Percentiles rank a stretch among this genome's conserved stretches.
phyloP scores from a whole-genome alignment of 2,797 vertebrate species.

The Enteromius radiatus region DNA sequence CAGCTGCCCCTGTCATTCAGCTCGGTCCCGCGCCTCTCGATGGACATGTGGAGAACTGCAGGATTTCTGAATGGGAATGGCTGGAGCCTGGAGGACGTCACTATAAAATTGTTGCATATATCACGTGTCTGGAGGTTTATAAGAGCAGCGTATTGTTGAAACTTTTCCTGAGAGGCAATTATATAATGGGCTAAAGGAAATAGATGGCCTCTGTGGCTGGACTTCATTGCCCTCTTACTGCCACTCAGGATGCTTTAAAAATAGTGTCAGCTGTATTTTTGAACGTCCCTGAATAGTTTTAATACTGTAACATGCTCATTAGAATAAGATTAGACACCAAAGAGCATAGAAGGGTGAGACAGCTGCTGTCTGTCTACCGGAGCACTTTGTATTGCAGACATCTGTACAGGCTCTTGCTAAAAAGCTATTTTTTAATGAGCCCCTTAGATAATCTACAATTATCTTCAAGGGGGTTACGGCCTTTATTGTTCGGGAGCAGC shows the following conservation, averaged over 20 bases:
- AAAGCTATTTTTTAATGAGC: not conserved
- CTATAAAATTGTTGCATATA: slow-evolving; percentile 9
- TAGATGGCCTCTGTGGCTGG: slow-evolving; percentile 14
- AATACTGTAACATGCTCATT: slow-evolving; percentile 27
- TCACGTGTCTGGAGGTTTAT: not conserved
- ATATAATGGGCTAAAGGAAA: not conserved
- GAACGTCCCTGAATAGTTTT: slow-evolving; percentile 48
- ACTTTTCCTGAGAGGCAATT: not conserved
- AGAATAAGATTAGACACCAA: slow-evolving; percentile 4
- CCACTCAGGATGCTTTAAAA: slow-evolving; percentile 40
- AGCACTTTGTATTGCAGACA: not conserved
- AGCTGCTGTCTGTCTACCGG: not conserved
- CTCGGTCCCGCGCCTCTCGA: slow-evolving; percentile 38
- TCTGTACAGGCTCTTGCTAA: not conserved
- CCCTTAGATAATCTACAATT: not conserved
- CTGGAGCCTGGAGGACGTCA: slow-evolving; percentile 18
- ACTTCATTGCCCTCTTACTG: not conserved
- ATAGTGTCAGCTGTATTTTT: slow-evolving; percentile 59
- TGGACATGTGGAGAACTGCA: slow-evolving; percentile 56
- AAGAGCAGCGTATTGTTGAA: slow-evolving; percentile 3
- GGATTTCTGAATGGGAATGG: slow-evolving; percentile 10
- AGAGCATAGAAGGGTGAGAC: not conserved
- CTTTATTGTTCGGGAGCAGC: not conserved
- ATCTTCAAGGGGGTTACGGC: not conserved
- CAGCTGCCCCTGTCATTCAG: slow-evolving; percentile 86